Conservation (phyloP, 2,888 invertebrate species). For the Archips xylosteana region DNA sequence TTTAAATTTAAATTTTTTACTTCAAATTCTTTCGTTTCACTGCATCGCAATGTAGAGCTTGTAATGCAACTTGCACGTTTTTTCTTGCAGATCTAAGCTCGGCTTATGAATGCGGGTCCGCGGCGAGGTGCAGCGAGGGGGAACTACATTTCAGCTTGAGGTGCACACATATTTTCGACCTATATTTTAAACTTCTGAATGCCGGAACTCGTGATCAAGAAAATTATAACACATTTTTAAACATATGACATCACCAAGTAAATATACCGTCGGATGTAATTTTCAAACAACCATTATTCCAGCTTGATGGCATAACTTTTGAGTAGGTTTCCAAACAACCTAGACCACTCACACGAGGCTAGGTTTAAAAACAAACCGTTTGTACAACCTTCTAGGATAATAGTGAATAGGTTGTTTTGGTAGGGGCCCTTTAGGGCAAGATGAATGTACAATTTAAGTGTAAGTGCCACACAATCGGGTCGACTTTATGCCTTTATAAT, state of each 20-base stretch:
- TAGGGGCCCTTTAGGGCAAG: slow-evolving; percentile 36
- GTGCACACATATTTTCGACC: no score
- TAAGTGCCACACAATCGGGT: not conserved
- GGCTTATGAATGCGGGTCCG: no score
- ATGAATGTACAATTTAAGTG: slow-evolving; percentile 21
- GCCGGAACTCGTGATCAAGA: slow-evolving; percentile 7
- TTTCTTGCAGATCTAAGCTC: no score
- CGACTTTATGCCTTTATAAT: not conserved
- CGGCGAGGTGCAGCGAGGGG: no score
- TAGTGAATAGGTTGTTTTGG: slow-evolving; percentile 50
- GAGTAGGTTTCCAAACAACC: slow-evolving; percentile 47
- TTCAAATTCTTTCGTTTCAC: no score
- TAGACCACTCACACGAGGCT: slow-evolving; percentile 46
- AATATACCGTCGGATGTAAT: slow-evolving; percentile 46
- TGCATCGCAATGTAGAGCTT: no score
- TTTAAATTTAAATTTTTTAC: no score
- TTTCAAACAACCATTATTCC: slow-evolving; percentile 53
- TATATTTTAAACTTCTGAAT: not conserved
- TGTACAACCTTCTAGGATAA: slow-evolving; percentile 48
- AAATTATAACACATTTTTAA: slow-evolving; percentile 33
- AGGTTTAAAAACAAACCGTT: slow-evolving; percentile 56
- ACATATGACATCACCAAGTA: slow-evolving; percentile 41
- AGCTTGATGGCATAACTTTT: slow-evolving; percentile 48
- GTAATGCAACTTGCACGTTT: no score
- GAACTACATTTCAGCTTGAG: no score